Evolutionary conservation across 2,797 vertebrate species (phyloP), one percentile per base, ranked within the genome.

Genomic region (Odontamblyopus rebecca): DNA sequence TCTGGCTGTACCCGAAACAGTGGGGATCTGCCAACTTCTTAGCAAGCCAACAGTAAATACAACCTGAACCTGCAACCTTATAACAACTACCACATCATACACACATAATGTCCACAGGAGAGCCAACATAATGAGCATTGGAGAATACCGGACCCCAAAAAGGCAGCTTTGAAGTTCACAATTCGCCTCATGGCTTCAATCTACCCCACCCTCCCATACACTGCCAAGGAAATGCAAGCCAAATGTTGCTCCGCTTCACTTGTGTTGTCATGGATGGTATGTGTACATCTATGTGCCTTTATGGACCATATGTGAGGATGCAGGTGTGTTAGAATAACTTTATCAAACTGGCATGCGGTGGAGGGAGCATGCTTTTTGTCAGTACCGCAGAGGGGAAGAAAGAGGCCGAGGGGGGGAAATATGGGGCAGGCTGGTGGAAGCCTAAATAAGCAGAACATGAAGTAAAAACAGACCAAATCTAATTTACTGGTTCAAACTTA

Each of bases 211-310:
- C 38, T 48, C 32, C 19, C 71, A 62, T 72, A 82, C 27, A 29
- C 56, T 50, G 75, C 54, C 59, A 74, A 74, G 73, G 60, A 85
- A 88, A 88, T 78, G 69, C 77, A 79, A 82, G 75, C 69, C 79
- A 87, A 85, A 87, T 83, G 79, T 79, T 61, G 51, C 76, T 71
- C 67, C 2, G 63, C 54, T 64, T 76, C 74, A 68, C n/a, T 67
- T 23, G 72, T 32, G 67, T 69, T 67, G 78, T 71, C 68, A 70
- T 79, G 69, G 48, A 70, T 3, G 57, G 68, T 70, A 18, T 70
- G 51, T 26, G 48, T 66, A 3, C 48, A 27, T 54, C 30, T n/a
- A 6, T 56, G 54, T 35, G 8, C 12, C 15, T 68, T 54, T 57
- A 66, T 48, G 60, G 15, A 61, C 71, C 67, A 74, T 44, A 70